These are phyloP conservation scores for Phrixothrix hirtus DNA, from an alignment of 2,888 invertebrate species.

Conservation along the genomic window DNA sequence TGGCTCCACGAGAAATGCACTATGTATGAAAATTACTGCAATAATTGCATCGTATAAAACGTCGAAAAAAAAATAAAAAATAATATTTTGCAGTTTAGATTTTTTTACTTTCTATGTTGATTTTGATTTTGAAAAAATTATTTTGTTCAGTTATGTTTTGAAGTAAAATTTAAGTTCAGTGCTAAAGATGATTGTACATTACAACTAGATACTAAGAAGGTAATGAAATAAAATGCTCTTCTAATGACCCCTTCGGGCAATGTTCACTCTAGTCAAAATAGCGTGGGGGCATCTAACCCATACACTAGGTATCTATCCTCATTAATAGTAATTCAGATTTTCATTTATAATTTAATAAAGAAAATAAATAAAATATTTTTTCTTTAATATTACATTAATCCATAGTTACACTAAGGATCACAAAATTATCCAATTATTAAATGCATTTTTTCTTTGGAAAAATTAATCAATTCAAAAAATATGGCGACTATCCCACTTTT, in stretches of 20 bases:
- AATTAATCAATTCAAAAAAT: too few species aligned
- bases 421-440: too few species aligned
- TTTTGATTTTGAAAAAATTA: not conserved
- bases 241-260: not conserved
- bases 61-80: not conserved
- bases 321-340: too few species aligned
- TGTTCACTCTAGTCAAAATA: not conserved
- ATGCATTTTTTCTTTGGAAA: too few species aligned
- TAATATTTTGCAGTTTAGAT: too few species aligned
- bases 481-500: too few species aligned
- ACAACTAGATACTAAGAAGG: not conserved
- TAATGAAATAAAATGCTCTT: not conserved
- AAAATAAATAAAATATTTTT: too few species aligned
- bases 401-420: too few species aligned
- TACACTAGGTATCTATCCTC: not conserved
- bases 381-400: too few species aligned
- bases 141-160: not conserved
- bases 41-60: conserved; percentile 1
- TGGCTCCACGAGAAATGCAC: not conserved
- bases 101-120: too few species aligned
- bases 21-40: not conserved
- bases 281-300: not conserved
- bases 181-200: not conserved
- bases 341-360: too few species aligned
- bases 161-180: not conserved